These are phyloP conservation scores for Antedon bifida DNA, from an alignment of 35 echinoderm and acorn worm species.

Conservation along the genomic window DNA sequence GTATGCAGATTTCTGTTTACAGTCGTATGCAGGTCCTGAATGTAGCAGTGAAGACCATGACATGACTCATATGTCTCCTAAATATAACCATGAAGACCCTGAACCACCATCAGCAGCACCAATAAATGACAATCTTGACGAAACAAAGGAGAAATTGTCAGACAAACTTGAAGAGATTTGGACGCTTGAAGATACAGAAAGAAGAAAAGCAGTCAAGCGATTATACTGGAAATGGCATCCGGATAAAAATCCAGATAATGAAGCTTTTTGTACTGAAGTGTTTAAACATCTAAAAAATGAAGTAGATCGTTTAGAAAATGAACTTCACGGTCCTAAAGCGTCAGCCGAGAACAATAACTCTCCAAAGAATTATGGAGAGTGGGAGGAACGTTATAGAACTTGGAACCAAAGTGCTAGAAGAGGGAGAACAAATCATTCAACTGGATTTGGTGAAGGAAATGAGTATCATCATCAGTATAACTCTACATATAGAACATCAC, in stretches of 20 bases:
- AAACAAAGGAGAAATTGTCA: background rate
- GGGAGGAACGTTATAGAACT: background rate
- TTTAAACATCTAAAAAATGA: conserved; percentile 27
- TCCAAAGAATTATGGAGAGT: background rate
- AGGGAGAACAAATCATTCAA: background rate
- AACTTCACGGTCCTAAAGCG: background rate
- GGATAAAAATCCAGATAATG: conserved; percentile 23
- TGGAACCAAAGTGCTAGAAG: background rate
- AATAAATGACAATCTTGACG: background rate
- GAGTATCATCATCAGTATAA: no score
- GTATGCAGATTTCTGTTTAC: no score
- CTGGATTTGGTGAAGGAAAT: background rate
- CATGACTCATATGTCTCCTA: no score
- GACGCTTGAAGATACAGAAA: background rate
- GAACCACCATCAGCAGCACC: no score
- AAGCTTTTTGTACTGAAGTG: conserved; percentile 9
- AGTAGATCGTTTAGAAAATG: background rate
- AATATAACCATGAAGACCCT: no score
- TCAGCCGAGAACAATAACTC: background rate
- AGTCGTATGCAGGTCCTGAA: no score
- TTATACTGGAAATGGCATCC: conserved; percentile 34
- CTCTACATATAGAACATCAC: background rate
- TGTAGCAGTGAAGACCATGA: no score
- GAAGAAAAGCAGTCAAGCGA: conserved; percentile 1
- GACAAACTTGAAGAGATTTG: conserved; percentile 2